Conservation (phyloP, 1,140 invertebrate genomes). For the Bicyclus anynana region DNA sequence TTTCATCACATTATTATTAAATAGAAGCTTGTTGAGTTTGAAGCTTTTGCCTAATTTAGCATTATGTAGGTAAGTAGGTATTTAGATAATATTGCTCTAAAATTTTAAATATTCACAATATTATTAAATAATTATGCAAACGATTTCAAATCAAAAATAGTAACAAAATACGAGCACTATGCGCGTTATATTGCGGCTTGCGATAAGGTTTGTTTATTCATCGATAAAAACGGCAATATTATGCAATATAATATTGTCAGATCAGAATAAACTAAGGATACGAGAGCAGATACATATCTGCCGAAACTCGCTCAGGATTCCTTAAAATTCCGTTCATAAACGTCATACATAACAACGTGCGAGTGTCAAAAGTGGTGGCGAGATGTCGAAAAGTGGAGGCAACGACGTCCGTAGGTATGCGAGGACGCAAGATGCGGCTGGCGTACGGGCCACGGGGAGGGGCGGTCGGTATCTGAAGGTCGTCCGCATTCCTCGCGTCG, state of each 20-base stretch:
- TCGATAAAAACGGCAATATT: neutral
- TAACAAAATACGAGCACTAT: no score
- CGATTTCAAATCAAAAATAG: no score
- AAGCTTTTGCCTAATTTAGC: no score
- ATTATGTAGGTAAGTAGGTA: no score
- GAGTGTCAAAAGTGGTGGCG: constrained; percentile 66
- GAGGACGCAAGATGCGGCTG: constrained; percentile 72
- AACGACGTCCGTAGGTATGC: constrained; percentile 66
- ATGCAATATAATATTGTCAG: neutral
- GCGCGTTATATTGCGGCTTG: no score
- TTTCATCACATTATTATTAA: no score
- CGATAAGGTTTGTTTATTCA: neutral
- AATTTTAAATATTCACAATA: no score
- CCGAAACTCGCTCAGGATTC: neutral
- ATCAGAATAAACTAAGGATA: neutral
- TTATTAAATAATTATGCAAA: no score
- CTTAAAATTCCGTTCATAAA: constrained; percentile 41
- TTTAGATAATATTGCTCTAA: no score
- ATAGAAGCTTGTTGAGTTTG: no score
- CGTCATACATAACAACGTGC: constrained; percentile 50
- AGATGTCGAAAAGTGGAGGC: constrained; percentile 72
- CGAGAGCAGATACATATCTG: neutral
- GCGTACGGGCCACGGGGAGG: constrained; percentile 62
- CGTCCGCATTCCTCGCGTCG: constrained; percentile 74
- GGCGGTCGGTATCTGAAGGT: constrained; percentile 75